These are phyloP conservation scores for Rostratula benghalensis DNA, from an alignment of 2,113 vertebrate species.

Conservation along the genomic window DNA sequence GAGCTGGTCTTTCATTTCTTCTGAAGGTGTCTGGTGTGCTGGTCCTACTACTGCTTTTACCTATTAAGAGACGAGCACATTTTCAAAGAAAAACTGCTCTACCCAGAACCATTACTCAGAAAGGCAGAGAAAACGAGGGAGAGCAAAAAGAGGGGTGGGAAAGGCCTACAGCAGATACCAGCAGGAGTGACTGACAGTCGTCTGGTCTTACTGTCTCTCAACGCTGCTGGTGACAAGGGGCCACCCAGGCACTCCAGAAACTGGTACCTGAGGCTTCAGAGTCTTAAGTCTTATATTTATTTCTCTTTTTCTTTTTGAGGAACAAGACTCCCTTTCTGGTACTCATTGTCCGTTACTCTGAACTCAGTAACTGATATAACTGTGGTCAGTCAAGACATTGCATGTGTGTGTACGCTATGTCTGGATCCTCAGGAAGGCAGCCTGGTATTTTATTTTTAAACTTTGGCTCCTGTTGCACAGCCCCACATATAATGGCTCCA, in stretches of 20 bases:
- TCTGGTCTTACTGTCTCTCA: not conserved
- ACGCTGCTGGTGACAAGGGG: not conserved
- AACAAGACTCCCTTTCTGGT: not conserved
- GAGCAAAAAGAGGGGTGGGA: not conserved
- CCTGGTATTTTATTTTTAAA: slow-evolving; percentile 77
- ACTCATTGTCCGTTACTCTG: not conserved
- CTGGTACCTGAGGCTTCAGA: not conserved
- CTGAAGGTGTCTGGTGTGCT: not conserved
- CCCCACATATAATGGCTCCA: slow-evolving; percentile 64
- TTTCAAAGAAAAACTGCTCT: not conserved
- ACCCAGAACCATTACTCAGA: not conserved
- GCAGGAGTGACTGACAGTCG: not conserved
- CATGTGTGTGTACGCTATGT: slow-evolving; percentile 46
- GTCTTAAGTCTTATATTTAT: not conserved
- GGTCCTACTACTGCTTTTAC: not conserved
- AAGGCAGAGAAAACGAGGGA: not conserved
- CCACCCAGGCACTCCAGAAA: not conserved
- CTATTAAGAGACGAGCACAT: not conserved
- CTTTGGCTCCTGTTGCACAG: slow-evolving; percentile 59
- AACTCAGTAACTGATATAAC: slow-evolving; percentile 6
- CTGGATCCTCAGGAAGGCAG: slow-evolving; percentile 69
- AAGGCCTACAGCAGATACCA: not conserved
- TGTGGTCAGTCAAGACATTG: not conserved
- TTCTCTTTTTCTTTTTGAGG: slow-evolving; percentile 15
- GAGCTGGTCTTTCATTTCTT: not conserved